Percentiles rank a stretch among this genome's conserved stretches.
Evolutionary conservation across 2,888 invertebrate genomes (phyloP).

Genomic region (Leucoma salicis): DNA sequence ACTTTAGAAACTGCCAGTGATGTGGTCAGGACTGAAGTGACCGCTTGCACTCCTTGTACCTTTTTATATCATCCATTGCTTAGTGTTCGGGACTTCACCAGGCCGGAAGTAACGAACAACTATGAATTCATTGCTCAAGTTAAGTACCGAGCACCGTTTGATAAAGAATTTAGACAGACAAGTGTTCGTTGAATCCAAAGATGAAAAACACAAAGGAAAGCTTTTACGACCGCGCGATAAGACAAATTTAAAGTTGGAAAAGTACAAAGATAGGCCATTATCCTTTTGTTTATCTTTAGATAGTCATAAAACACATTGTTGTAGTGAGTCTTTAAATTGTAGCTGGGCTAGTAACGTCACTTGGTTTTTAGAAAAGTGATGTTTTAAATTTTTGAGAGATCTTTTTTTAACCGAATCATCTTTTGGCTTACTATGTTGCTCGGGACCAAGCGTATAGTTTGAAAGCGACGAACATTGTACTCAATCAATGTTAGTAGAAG

Average conservation of each 20-base stretch:
- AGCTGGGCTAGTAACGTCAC: no score
- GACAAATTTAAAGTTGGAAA: neutral
- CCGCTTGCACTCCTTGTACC: neutral
- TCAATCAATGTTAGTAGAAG: no score
- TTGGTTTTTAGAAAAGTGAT: no score
- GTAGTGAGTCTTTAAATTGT: no score
- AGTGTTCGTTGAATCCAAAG: neutral
- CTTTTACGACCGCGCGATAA: neutral
- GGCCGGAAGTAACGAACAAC: neutral
- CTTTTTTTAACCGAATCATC: no score
- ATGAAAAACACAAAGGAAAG: neutral
- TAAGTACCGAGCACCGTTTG: neutral
- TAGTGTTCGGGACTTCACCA: conserved; percentile 22
- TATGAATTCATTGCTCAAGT: neutral
- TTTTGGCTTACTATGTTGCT: no score
- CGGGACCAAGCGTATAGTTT: no score
- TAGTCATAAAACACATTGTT: neutral
- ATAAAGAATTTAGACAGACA: no score
- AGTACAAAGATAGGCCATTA: neutral
- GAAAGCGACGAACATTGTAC: no score
- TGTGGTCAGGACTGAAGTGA: conserved; percentile 4
- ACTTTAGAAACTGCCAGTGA: neutral
- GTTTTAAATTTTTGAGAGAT: no score
- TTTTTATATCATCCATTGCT: conserved; percentile 15
- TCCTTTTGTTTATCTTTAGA: neutral